Evolutionary conservation across 1,140 invertebrate genomes (phyloP).

Genomic region (Popillia japonica): DNA sequence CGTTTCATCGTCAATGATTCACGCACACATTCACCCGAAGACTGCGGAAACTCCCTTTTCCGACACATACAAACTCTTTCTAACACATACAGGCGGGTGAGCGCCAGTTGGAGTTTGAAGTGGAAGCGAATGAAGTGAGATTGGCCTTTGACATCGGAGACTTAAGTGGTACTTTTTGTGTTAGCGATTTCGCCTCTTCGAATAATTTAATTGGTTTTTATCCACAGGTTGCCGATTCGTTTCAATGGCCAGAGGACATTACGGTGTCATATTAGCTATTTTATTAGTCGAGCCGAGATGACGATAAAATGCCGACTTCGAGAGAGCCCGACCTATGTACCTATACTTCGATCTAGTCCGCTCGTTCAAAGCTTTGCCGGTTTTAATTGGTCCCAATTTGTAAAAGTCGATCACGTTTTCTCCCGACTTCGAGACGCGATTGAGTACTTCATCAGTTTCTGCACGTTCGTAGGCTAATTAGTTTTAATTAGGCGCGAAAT

Average conservation of each 20-base stretch:
- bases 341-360: neutral
- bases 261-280: slow-evolving; percentile 14
- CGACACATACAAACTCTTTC: neutral
- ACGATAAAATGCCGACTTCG: neutral
- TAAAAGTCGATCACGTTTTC: slow-evolving; percentile 10
- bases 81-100: neutral
- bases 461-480: neutral
- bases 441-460: neutral
- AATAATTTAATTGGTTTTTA: slow-evolving; percentile 39
- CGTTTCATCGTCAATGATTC: slow-evolving; percentile 7
- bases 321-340: neutral
- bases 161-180: slow-evolving; percentile 30
- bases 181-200: neutral
- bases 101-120: neutral
- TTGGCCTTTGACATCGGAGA: slow-evolving; percentile 9
- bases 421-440: neutral
- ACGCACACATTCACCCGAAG: neutral
- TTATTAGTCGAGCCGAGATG: neutral
- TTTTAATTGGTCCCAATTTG: neutral
- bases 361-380: neutral
- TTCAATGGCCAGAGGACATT: neutral
- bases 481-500: slow-evolving; percentile 4
- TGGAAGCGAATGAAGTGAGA: slow-evolving; percentile 13
- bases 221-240: slow-evolving; percentile 35
- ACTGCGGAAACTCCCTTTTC: neutral